These are phyloP conservation scores for Sebastes variabilis DNA, from an alignment of 2,797 vertebrate species.

Conservation along the genomic window DNA sequence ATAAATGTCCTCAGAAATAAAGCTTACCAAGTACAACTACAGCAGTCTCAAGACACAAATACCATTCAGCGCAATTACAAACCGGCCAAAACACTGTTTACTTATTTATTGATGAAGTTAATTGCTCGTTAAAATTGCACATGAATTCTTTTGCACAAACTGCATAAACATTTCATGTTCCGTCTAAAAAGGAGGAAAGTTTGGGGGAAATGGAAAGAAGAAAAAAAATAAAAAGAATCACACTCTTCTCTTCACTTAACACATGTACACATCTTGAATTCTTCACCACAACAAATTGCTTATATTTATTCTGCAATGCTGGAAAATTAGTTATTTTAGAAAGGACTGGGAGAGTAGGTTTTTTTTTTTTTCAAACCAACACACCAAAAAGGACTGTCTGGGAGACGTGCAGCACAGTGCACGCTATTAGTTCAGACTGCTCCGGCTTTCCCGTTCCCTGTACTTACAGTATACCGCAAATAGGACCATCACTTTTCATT, in stretches of 20 bases:
- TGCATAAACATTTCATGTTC: conserved; percentile 62
- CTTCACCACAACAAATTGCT: conserved; percentile 57
- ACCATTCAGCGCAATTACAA: conserved; percentile 45
- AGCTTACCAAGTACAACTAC: conserved; percentile 43
- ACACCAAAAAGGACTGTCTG: conserved; percentile 48
- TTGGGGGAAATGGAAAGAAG: conserved; percentile 31
- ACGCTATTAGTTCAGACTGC: conserved; percentile 64
- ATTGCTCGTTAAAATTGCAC: conserved; percentile 69
- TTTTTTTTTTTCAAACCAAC: conserved; percentile 12
- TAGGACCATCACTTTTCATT: conserved; percentile 78
- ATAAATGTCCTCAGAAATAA: conserved; percentile 40
- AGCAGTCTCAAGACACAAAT: conserved; percentile 48
- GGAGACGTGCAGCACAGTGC: conserved; percentile 46
- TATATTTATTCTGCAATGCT: conserved; percentile 48
- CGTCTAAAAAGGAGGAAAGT: conserved; percentile 44
- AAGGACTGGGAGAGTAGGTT: neutral
- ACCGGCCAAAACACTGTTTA: conserved; percentile 50
- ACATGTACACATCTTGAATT: conserved; percentile 50
- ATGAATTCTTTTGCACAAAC: conserved; percentile 61
- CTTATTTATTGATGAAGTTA: conserved; percentile 72
- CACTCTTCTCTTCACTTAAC: conserved; percentile 35
- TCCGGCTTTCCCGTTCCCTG: conserved; percentile 55
- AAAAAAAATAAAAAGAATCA: conserved; percentile 11
- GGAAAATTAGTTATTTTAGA: conserved; percentile 50
- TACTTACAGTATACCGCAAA: conserved; percentile 71